Evolutionary conservation across 1,140 invertebrate species (phyloP).

Genomic region (Delia radicum): DNA sequence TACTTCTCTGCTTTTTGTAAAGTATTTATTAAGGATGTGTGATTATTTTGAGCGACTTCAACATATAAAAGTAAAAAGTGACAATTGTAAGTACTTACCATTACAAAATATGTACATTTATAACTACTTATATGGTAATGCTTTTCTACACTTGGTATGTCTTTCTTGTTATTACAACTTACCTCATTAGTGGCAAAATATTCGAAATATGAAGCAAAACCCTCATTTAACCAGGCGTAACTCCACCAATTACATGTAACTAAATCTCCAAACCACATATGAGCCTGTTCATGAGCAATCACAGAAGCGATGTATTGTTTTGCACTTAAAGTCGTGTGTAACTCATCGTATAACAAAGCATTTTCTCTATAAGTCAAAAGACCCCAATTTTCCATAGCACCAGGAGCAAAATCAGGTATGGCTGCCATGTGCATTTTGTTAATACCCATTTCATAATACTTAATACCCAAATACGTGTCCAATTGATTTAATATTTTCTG

Average conservation of each 20-base stretch:
- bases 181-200: conserved; percentile 65
- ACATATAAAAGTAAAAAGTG: too few relatives aligned
- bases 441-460: conserved; percentile 55
- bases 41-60: too few relatives aligned
- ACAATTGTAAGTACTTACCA: too few relatives aligned
- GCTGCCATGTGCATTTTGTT: conserved; percentile 72
- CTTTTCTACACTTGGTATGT: too few relatives aligned
- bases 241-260: conserved; percentile 73
- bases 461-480: conserved; percentile 55
- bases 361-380: conserved; percentile 65
- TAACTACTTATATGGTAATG: too few relatives aligned
- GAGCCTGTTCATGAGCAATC: conserved; percentile 66
- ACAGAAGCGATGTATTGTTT: conserved; percentile 61
- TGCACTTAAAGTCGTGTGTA: conserved; percentile 55
- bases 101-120: too few relatives aligned
- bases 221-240: conserved; percentile 69
- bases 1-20: too few relatives aligned
- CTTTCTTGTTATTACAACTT: too few relatives aligned
- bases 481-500: conserved; percentile 56
- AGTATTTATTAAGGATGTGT: too few relatives aligned
- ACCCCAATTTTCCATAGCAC: conserved; percentile 86
- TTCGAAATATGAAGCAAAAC: conserved; percentile 69
- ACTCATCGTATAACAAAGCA: conserved; percentile 60
- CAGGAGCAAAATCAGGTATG: conserved; percentile 77
- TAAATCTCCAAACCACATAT: conserved; percentile 70